Conservation (phyloP, 2,113 vertebrate species). For the Sorex araneus region DNA sequence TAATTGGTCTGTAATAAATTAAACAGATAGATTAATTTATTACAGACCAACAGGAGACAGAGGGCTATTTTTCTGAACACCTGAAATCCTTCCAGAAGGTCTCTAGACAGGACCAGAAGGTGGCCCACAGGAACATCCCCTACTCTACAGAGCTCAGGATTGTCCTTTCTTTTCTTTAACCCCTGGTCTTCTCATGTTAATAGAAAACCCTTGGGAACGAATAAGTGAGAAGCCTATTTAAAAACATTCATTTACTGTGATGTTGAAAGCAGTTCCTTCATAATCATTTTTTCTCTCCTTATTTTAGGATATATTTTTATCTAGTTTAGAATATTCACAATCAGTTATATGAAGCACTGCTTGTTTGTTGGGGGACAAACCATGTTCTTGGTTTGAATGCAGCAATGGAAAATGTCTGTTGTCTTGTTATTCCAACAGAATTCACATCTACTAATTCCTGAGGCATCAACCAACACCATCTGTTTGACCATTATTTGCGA, state of each 20-base stretch:
- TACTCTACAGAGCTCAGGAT: neutral
- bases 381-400: neutral
- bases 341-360: neutral
- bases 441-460: constrained; percentile 78
- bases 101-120: neutral
- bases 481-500: constrained; percentile 65
- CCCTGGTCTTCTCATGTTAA: neutral
- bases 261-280: constrained; percentile 43
- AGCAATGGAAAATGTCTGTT: constrained; percentile 17
- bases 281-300: neutral
- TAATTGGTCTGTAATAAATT: too few relatives aligned
- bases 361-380: constrained; percentile 17
- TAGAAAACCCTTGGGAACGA: neutral
- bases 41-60: neutral
- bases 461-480: constrained; percentile 78
- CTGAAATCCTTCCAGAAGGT: neutral
- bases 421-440: constrained; percentile 58
- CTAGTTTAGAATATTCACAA: constrained; percentile 32
- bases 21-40: neutral
- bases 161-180: neutral
- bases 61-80: neutral
- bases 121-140: neutral
- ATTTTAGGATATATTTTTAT: constrained; percentile 23
- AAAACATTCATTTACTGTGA: neutral
- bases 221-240: constrained; percentile 1